Base-by-base conservation (phyloP, 2,888 invertebrate genomes). In the Mallateleia sp. region DNA sequence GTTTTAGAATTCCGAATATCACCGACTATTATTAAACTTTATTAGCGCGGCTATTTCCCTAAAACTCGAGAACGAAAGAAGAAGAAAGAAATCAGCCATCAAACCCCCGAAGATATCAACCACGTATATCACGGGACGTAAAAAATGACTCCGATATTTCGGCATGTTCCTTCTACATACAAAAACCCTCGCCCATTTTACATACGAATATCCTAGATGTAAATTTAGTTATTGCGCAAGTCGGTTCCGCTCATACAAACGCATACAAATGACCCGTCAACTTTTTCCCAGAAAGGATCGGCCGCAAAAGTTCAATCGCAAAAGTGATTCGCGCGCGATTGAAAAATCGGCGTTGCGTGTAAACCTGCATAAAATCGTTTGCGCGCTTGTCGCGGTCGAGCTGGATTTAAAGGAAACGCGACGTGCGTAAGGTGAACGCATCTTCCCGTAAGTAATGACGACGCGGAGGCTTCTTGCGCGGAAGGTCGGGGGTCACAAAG, bases 361-460 rank as follows among this genome's bases (percentile, higher is more conserved):
- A 71, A 77, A 77, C 54, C 54, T 4, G 77, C 58, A 56, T 74
- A 60, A 74, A 67, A 74, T 81, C n/a, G 74, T 74, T 74, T 25
- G 81, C 64, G 71, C 54, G 62, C 83, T 75, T 77, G 74, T 74
- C 52, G 58, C 56, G 56, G 22, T 32, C 71, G 58, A 50, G 81
- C 42, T 47, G 52, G 45, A 54, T 75, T 75, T 77, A 83, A 83
- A 77, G 64, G 71, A 71, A 83, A 24, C 28, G 77, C 67, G 22
- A 34, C 32, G 67, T 78, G 84, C 78, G 78, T 84, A 84, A 78
- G 72, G 62, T 58, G 32, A 77, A 64, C 77, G 77, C 83, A 64
- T 71, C 81, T 56, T 45, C 60, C 22, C 38, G 74, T 85, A 88
- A 87, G 85, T 81, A 90, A 89, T 89, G 89, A 89, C 87, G 90